Conservation (phyloP, 1,140 invertebrate genomes). For the Tyrophagus putrescentiae region DNA sequence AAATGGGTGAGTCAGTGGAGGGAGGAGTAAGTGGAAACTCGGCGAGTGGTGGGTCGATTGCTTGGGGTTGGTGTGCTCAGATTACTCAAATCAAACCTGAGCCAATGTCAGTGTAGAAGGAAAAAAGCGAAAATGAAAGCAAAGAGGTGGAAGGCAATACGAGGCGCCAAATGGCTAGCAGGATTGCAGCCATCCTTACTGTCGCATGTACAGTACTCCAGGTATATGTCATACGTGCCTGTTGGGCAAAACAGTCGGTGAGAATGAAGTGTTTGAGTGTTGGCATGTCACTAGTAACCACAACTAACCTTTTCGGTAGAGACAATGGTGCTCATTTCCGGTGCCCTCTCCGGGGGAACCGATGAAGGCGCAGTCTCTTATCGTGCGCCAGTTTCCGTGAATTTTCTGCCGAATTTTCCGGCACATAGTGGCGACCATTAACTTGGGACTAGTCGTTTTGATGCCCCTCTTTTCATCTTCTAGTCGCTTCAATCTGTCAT, state of each 20-base stretch:
- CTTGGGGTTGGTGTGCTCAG: no score
- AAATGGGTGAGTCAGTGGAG: no score
- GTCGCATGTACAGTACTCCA: slow-evolving; percentile 55
- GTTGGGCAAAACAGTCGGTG: not conserved
- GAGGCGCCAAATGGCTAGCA: slow-evolving; percentile 29
- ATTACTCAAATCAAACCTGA: no score
- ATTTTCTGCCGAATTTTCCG: slow-evolving; percentile 85
- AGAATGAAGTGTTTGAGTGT: not conserved
- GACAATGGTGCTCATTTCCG: slow-evolving; percentile 73
- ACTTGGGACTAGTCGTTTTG: not conserved
- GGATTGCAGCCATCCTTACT: slow-evolving; percentile 78
- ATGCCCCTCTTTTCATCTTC: not conserved
- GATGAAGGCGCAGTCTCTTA: slow-evolving; percentile 70
- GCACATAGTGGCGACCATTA: slow-evolving; percentile 61
- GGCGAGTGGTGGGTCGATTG: no score
- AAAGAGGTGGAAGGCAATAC: no score
- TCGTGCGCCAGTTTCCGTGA: slow-evolving; percentile 75
- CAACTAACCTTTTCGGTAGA: slow-evolving; percentile 57
- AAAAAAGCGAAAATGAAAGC: no score
- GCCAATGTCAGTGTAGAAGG: no score
- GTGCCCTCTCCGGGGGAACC: slow-evolving; percentile 67
- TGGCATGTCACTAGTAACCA: not conserved
- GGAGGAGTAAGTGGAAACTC: no score
- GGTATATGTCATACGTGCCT: slow-evolving; percentile 67
- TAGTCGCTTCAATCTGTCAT: slow-evolving; percentile 7